A percentile compares a stretch with the other conserved stretches of the same genome.
These are phyloP conservation scores for Eremobia ochroleuca DNA, from an alignment of 2,888 invertebrate genomes.

Conservation along the genomic window DNA sequence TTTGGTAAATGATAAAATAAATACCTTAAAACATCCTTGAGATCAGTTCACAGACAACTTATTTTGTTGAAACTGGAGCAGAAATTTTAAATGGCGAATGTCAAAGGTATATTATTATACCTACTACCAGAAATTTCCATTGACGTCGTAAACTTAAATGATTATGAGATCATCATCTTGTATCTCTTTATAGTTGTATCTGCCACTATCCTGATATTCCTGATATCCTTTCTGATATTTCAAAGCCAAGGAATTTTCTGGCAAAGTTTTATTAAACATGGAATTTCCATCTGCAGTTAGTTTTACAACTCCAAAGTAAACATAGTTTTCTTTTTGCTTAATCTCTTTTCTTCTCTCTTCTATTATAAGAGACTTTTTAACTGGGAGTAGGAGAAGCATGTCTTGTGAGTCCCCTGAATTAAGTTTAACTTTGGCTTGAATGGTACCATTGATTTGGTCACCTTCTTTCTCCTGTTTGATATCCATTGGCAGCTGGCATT, in stretches of 20 bases:
- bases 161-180: constrained; percentile 79
- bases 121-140: neutral
- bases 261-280: constrained; percentile 76
- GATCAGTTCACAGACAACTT: constrained; percentile 7
- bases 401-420: constrained; percentile 77
- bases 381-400: constrained; percentile 81
- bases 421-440: constrained; percentile 86
- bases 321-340: constrained; percentile 70
- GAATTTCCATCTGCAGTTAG: constrained; percentile 80
- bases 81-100: constrained; percentile 19
- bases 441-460: constrained; percentile 80
- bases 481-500: constrained; percentile 87
- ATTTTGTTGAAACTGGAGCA: constrained; percentile 11
- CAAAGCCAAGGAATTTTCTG: constrained; percentile 83
- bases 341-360: constrained; percentile 78
- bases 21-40: constrained; percentile 47
- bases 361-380: constrained; percentile 82
- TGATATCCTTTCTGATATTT: constrained; percentile 86
- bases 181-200: constrained; percentile 75
- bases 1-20: constrained; percentile 5
- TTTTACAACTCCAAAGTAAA: constrained; percentile 86
- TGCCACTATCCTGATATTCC: constrained; percentile 66
- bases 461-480: constrained; percentile 59
- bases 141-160: constrained; percentile 64
- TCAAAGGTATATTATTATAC: neutral